Conservation (phyloP, 2,113 vertebrate species). For the Dissostichus mawsoni region DNA sequence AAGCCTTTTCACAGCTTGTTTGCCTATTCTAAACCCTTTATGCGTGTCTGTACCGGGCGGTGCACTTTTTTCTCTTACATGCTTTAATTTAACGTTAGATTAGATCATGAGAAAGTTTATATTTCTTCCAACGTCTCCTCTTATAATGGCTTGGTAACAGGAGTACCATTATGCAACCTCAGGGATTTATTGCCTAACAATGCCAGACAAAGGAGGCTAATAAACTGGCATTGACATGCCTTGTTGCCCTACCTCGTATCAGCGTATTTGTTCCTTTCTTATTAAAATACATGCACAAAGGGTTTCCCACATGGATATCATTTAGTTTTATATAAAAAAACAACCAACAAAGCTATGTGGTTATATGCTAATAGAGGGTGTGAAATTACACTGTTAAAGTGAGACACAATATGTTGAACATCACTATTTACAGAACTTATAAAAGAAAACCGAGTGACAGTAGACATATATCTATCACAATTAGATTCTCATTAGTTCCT, state of each 20-base stretch:
- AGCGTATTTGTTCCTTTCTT: background rate
- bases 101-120: background rate
- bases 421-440: too few species aligned
- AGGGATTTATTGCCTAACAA: background rate
- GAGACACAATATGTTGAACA: too few species aligned
- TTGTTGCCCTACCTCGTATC: background rate
- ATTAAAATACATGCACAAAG: constrained; percentile 2
- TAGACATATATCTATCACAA: too few species aligned
- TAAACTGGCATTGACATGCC: constrained; percentile 2
- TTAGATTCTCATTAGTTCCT: too few species aligned
- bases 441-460: too few species aligned
- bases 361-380: too few species aligned
- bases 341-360: too few species aligned
- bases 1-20: background rate
- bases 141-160: constrained; percentile 10
- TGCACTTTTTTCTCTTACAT: background rate
- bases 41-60: background rate
- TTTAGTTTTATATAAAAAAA: background rate
- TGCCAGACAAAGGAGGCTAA: constrained; percentile 1
- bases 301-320: background rate
- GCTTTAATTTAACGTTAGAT: constrained; percentile 2
- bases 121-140: background rate
- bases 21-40: background rate
- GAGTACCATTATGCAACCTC: constrained; percentile 20
- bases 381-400: too few species aligned